phyloP scores from a whole-genome alignment of 2,888 invertebrate genomes.

The Troglohyphantes excavatus region DNA sequence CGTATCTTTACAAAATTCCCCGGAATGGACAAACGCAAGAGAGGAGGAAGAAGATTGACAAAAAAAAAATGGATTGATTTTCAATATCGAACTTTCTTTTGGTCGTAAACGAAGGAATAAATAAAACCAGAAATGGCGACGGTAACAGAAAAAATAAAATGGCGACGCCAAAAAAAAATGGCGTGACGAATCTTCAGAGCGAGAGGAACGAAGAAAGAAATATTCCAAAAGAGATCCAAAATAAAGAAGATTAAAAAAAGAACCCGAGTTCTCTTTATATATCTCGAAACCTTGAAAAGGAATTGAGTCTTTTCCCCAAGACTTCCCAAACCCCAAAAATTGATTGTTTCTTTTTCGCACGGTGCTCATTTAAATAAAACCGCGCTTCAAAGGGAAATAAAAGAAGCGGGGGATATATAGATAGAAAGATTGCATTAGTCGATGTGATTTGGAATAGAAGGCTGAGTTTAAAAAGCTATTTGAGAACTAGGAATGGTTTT shows the following conservation, averaged over 20 bases:
- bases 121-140: slow-evolving; percentile 23
- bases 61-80: slow-evolving; percentile 67
- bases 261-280: slow-evolving; percentile 2
- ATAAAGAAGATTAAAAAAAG: background rate
- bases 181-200: slow-evolving; percentile 29
- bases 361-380: slow-evolving; percentile 68
- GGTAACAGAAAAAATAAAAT: background rate
- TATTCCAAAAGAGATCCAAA: background rate
- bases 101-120: slow-evolving; percentile 30
- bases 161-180: slow-evolving; percentile 9
- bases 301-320: background rate
- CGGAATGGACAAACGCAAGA: background rate
- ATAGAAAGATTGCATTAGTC: slow-evolving; percentile 42
- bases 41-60: background rate
- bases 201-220: background rate
- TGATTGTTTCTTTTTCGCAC: slow-evolving; percentile 59
- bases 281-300: background rate
- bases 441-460: slow-evolving; percentile 37
- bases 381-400: slow-evolving; percentile 28
- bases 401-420: slow-evolving; percentile 24
- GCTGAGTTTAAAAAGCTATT: slow-evolving; percentile 59
- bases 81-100: slow-evolving; percentile 62
- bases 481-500: slow-evolving; percentile 25
- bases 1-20: slow-evolving; percentile 52
- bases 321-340: slow-evolving; percentile 39